Conservation (phyloP, 2,797 vertebrate genomes). For the Paratrypauchen microcephalus region DNA sequence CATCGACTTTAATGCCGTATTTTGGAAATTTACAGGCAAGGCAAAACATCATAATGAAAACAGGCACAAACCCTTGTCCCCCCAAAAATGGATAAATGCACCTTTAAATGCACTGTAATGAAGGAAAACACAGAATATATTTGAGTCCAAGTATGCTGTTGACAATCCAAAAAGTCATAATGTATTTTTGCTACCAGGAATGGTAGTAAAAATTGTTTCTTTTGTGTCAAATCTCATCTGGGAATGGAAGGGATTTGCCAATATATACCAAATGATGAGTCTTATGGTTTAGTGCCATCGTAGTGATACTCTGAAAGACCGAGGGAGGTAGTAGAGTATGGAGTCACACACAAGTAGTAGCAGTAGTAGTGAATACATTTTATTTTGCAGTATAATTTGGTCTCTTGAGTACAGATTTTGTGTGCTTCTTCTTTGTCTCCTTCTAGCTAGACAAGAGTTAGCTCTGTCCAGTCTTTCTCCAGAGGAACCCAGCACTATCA, state of each 20-base stretch:
- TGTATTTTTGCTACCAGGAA: too few relatives aligned
- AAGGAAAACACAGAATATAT: too few relatives aligned
- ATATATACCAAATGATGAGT: not conserved
- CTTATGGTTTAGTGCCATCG: not conserved
- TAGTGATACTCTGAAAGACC: not conserved
- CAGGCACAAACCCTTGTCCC: too few relatives aligned
- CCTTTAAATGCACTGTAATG: too few relatives aligned
- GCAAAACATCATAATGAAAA: too few relatives aligned
- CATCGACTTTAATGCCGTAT: too few relatives aligned
- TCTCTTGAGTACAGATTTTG: not conserved
- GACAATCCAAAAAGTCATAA: too few relatives aligned
- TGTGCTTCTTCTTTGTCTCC: not conserved
- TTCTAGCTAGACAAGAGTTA: constrained; percentile 74
- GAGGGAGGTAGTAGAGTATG: not conserved
- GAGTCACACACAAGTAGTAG: not conserved
- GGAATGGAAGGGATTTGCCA: not conserved
- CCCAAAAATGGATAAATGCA: too few relatives aligned
- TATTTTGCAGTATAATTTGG: not conserved
- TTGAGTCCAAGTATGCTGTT: too few relatives aligned
- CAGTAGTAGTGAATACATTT: not conserved
- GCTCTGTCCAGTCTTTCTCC: constrained; percentile 67
- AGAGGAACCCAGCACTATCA: constrained; percentile 81
- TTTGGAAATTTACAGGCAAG: too few relatives aligned
- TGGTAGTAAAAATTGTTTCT: not conserved
- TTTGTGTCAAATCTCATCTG: not conserved